These are phyloP conservation scores for Stenurella melanura DNA, from an alignment of 2,888 invertebrate genomes.

Conservation along the genomic window DNA sequence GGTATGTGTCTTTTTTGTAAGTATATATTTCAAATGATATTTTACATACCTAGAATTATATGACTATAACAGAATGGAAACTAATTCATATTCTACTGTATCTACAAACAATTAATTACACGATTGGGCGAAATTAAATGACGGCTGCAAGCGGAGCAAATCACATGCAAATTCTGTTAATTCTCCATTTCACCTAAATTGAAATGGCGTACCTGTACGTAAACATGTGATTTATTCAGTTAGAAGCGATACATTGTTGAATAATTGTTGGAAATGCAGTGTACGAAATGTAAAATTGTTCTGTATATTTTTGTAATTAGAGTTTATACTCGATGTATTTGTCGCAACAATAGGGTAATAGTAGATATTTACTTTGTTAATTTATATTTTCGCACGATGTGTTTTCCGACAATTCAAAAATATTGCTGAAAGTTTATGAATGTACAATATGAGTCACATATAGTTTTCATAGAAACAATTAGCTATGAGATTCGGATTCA, in stretches of 20 bases:
- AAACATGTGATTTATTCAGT: background rate
- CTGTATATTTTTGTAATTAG: too few species aligned
- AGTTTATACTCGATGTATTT: background rate
- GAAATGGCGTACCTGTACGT: background rate
- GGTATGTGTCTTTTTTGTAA: too few species aligned
- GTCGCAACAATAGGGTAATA: background rate
- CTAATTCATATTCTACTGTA: background rate
- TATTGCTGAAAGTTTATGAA: too few species aligned
- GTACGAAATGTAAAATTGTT: too few species aligned
- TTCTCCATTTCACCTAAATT: background rate
- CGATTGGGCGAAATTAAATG: background rate
- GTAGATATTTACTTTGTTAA: background rate
- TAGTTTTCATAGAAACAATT: too few species aligned
- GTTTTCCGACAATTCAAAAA: too few species aligned
- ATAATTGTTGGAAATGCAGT: background rate
- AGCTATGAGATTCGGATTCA: too few species aligned
- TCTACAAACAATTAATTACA: background rate
- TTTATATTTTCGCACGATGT: background rate
- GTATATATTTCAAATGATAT: too few species aligned
- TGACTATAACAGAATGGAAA: background rate
- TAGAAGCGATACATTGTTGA: background rate
- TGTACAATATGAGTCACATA: too few species aligned
- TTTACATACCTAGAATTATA: background rate
- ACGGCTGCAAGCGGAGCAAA: background rate
- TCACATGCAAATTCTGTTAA: constrained; percentile 1